These are phyloP conservation scores for Asteroscopus sphinx DNA, from an alignment of 2,888 invertebrate species.

Conservation along the genomic window DNA sequence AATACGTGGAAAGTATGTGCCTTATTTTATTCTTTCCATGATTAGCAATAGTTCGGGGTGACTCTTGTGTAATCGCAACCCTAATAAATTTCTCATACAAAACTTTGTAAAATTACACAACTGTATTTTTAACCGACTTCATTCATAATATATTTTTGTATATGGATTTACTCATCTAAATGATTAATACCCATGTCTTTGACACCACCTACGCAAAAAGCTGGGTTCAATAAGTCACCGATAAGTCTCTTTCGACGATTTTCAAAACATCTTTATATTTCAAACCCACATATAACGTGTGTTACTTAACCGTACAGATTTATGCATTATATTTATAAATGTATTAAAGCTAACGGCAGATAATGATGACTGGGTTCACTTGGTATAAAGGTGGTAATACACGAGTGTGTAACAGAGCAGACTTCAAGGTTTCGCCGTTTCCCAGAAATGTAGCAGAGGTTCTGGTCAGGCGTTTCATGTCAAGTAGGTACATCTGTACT, in stretches of 20 bases:
- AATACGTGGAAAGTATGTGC: no score
- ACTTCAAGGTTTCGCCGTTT: no score
- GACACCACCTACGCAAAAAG: constrained; percentile 16
- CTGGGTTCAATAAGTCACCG: constrained; percentile 28
- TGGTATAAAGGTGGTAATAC: constrained; percentile 12
- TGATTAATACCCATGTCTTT: neutral
- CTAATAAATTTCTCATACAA: no score
- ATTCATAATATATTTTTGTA: neutral
- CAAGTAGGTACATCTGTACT: no score
- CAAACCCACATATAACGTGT: constrained; percentile 20
- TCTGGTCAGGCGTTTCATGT: no score
- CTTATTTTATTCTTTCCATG: no score
- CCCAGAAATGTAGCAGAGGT: no score
- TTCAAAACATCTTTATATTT: constrained; percentile 31
- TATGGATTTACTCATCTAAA: neutral
- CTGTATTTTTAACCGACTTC: no score
- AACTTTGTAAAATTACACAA: no score
- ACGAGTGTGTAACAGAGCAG: constrained; percentile 9
- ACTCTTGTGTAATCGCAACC: no score
- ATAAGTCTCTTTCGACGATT: constrained; percentile 27
- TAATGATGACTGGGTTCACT: constrained; percentile 42
- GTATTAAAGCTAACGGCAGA: constrained; percentile 43
- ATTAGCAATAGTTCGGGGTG: no score
- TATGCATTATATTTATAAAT: constrained; percentile 39
- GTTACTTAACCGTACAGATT: constrained; percentile 23